Evolutionary conservation across 2,797 vertebrate species (phyloP).

Genomic region (Dicrostonyx torquatus): DNA sequence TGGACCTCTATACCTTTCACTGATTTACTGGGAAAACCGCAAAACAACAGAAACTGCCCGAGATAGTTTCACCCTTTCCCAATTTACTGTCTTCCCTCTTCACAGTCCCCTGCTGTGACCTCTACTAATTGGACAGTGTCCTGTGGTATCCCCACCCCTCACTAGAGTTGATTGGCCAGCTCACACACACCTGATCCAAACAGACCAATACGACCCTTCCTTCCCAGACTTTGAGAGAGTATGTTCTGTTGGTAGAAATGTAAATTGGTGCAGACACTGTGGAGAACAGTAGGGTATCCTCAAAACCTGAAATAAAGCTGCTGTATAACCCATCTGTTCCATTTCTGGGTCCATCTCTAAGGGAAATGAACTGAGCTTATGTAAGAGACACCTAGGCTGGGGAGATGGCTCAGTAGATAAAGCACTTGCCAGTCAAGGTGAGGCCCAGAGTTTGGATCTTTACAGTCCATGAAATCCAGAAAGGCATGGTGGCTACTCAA

Average conservation of each 20-base stretch:
- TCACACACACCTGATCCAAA: neutral
- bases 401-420: neutral
- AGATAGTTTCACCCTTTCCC: neutral
- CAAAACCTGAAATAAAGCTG: neutral
- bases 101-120: neutral
- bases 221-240: conserved; percentile 10
- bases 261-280: neutral
- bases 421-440: neutral
- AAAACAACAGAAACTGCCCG: neutral
- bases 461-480: neutral
- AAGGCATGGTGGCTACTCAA: neutral
- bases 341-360: neutral
- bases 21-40: neutral
- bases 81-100: neutral
- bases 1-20: neutral
- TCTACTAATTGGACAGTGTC: neutral
- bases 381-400: neutral
- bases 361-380: neutral
- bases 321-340: neutral
- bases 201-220: neutral
- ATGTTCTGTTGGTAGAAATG: neutral
- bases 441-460: neutral
- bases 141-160: neutral
- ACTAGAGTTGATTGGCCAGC: neutral
- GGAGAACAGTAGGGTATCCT: neutral